These are phyloP conservation scores for Halcyon chelicuti DNA, from an alignment of 2,797 vertebrate genomes.

Conservation along the genomic window DNA sequence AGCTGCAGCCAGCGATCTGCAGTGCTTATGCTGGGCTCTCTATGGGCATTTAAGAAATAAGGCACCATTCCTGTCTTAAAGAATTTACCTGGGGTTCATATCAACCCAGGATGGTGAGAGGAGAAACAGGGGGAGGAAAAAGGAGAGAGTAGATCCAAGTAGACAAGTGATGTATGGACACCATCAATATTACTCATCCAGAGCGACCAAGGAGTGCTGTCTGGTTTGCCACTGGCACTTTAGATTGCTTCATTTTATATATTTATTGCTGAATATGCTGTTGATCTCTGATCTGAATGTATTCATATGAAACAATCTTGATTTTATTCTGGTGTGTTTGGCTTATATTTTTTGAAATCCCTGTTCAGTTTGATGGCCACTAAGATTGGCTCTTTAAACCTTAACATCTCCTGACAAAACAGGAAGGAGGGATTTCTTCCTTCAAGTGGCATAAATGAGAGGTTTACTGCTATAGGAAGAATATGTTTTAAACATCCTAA, in stretches of 20 bases:
- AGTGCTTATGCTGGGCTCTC: not conserved
- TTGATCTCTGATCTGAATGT: not conserved
- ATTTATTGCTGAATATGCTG: not conserved
- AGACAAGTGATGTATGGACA: not conserved
- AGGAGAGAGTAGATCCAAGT: not conserved
- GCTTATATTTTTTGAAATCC: not conserved
- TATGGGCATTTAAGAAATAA: not conserved
- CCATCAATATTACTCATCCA: not conserved
- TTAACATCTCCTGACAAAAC: not conserved
- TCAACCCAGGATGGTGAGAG: not conserved
- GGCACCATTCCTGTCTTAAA: not conserved
- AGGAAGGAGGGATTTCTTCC: constrained; percentile 14
- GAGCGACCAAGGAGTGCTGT: not conserved
- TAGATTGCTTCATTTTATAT: not conserved
- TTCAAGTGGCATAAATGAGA: not conserved
- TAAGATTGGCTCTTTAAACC: not conserved
- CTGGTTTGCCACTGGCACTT: not conserved
- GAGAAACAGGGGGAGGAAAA: not conserved
- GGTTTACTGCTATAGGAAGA: not conserved
- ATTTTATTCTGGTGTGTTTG: not conserved
- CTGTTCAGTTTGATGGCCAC: not conserved
- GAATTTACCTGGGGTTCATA: not conserved
- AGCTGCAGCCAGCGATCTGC: not conserved
- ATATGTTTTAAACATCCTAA: not conserved
- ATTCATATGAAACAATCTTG: not conserved